Conservation (phyloP, 2,888 invertebrate species). For the Nysson spinosus region DNA sequence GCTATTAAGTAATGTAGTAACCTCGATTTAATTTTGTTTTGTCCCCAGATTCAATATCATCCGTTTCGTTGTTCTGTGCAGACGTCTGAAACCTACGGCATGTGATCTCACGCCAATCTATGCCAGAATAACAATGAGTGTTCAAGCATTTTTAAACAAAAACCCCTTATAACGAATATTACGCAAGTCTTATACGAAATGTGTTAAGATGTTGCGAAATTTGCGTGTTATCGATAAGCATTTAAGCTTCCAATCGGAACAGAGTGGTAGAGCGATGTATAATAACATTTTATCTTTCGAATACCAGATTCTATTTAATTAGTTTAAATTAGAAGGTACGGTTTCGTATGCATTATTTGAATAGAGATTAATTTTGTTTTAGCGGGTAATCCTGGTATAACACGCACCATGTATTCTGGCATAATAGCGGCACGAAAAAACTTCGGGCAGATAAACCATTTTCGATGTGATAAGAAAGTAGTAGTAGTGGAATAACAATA, state of each 20-base stretch:
- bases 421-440: slow-evolving; percentile 3
- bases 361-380: too few relatives aligned
- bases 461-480: neutral
- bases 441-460: slow-evolving; percentile 2
- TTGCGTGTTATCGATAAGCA: too few relatives aligned
- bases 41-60: neutral
- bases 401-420: slow-evolving; percentile 14
- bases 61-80: neutral
- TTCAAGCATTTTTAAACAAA: slow-evolving; percentile 3
- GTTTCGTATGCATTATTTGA: too few relatives aligned
- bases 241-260: too few relatives aligned
- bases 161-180: too few relatives aligned
- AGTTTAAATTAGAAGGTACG: too few relatives aligned
- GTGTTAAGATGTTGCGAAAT: too few relatives aligned
- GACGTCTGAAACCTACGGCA: neutral
- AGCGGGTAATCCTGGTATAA: too few relatives aligned
- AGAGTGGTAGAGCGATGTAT: too few relatives aligned
- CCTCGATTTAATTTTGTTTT: slow-evolving; percentile 4
- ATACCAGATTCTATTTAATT: too few relatives aligned
- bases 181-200: too few relatives aligned
- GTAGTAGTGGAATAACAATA: neutral
- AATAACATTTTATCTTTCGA: too few relatives aligned
- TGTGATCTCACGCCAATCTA: neutral
- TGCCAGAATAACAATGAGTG: slow-evolving; percentile 19
- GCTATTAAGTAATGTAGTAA: slow-evolving; percentile 11